These are phyloP conservation scores for Eucidaris tribuloides DNA, from an alignment of 35 echinoderm and acorn worm species.

Conservation along the genomic window DNA sequence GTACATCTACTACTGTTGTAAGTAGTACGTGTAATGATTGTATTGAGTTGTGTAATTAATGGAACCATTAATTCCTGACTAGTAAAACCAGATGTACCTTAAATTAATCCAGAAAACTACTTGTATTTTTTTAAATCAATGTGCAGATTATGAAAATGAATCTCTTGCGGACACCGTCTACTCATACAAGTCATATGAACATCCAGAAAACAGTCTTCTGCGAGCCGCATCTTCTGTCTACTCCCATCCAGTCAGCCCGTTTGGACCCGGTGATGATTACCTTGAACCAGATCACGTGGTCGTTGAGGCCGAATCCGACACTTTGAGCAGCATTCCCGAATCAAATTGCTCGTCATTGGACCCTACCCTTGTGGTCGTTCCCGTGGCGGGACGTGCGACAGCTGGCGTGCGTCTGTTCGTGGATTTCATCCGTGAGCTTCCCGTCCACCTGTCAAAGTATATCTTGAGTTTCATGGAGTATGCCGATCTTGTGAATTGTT, in stretches of 20 bases:
- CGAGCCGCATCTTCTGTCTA: constrained; percentile 53
- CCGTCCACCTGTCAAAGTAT: constrained; percentile 84
- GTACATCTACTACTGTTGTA: background rate
- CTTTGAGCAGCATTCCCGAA: no score
- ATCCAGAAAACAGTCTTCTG: constrained; percentile 76
- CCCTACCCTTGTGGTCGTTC: constrained; percentile 58
- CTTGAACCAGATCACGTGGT: constrained; percentile 58
- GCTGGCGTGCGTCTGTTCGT: constrained; percentile 58
- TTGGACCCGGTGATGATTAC: constrained; percentile 13
- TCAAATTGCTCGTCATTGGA: constrained; percentile 56
- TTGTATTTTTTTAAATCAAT: background rate
- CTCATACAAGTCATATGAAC: constrained; percentile 76
- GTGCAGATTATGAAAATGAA: constrained; percentile 73
- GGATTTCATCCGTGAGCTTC: constrained; percentile 84
- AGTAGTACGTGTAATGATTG: background rate
- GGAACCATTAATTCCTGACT: background rate
- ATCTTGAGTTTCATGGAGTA: constrained; percentile 93
- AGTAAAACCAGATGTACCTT: background rate
- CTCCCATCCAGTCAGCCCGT: constrained; percentile 48
- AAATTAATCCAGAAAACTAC: background rate
- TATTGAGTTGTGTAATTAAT: background rate
- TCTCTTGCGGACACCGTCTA: constrained; percentile 83
- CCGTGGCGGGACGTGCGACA: constrained; percentile 42
- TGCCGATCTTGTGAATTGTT: constrained; percentile 57
- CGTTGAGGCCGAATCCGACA: constrained; percentile 74